Evolutionary conservation across 2,888 invertebrate genomes (phyloP), one percentile per base, ranked within the genome.

Genomic region (Perizoma flavofasciatum): DNA sequence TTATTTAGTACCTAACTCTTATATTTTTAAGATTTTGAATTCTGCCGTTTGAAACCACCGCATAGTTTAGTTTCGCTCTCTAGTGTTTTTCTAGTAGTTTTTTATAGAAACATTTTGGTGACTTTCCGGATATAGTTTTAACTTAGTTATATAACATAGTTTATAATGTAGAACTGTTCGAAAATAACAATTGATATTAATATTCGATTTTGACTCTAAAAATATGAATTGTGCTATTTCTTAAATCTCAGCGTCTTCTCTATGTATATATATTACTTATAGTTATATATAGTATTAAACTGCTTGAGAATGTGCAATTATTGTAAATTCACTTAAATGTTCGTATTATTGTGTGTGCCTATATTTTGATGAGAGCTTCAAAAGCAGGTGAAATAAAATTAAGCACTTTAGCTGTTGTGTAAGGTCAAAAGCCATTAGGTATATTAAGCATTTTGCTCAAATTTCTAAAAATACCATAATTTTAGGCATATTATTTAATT

Each of bases 11-110:
- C n/a, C n/a, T n/a, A 58, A 40, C 51, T 50, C 60, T 55, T 61
- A 61, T 54, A 49, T 51, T 58, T 59, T 65, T 62, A 49, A 53
- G 44, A 35, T 61, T 60, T 34, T 47, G 46, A 57, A 61, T 53
- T 64, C 49, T 67, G 65, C 60, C 63, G 55, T 58, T 55, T 57
- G 10, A 40, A 54, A 62, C 61, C 61, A 52, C 62, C 57, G 62
- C 32, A 9, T 62, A 62, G 39, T 46, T 52, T 58, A 53, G 32
- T 22, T 52, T 49, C 3, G 55, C 58, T 61, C 52, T 64, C 64
- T 55, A 47, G 37, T 49, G 39, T 8, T 56, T 6, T 32, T 6
- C 40, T 53, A 6, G 43, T n/a, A 9, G 8, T 33, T 32, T 37
- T 10, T 35, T 56, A 33, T 35, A 44, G 32, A 5, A 45, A 56